Conservation (phyloP, 2,113 vertebrate species). For the Willisornis vidua region DNA sequence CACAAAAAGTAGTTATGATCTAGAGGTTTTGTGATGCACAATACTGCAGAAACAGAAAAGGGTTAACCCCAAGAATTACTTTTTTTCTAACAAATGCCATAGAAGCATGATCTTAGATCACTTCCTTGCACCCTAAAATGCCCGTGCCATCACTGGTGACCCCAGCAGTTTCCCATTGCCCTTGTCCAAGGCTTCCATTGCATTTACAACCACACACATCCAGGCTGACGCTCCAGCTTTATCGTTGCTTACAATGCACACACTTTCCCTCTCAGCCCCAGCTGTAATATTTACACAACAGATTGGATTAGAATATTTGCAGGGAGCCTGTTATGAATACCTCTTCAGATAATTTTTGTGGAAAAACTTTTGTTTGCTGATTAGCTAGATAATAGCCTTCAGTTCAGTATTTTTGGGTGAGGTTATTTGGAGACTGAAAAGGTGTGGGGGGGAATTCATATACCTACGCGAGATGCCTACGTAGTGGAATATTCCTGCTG, state of each 20-base stretch:
- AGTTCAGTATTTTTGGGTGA: not conserved
- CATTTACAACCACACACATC: fast-evolving
- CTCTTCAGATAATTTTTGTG: conserved; percentile 27
- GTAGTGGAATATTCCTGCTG: not conserved
- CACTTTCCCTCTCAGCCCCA: not conserved
- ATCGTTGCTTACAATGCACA: not conserved
- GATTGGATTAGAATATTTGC: conserved; percentile 42
- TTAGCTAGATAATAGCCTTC: not conserved
- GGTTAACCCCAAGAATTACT: not conserved
- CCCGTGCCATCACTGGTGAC: not conserved
- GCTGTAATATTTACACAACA: conserved; percentile 54
- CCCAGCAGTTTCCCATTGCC: not conserved
- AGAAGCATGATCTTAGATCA: not conserved
- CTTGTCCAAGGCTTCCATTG: not conserved
- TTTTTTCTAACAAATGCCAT: not conserved
- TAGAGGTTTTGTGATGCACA: not conserved
- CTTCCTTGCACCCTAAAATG: not conserved
- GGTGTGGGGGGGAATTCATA: not conserved
- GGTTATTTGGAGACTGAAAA: not conserved
- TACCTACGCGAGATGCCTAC: not conserved
- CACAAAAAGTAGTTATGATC: not conserved
- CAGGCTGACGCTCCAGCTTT: fast-evolving
- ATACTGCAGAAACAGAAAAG: not conserved
- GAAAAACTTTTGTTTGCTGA: conserved; percentile 17
- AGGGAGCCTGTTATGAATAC: conserved; percentile 14